These are phyloP conservation scores for Saguinus imperator DNA, from an alignment of 2,113 vertebrate genomes.

Conservation along the genomic window DNA sequence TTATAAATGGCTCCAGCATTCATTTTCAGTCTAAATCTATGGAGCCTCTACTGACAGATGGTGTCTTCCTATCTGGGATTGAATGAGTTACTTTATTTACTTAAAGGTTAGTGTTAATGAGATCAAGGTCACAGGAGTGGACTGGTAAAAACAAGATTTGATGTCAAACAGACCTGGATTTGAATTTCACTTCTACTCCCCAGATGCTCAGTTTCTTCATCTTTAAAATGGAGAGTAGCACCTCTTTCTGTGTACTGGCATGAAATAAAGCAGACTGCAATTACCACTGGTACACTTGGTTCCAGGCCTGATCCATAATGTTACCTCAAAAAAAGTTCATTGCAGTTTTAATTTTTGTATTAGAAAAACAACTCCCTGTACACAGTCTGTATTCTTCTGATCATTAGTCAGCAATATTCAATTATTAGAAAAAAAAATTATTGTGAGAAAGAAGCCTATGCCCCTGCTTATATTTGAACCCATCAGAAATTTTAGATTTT, in stretches of 20 bases:
- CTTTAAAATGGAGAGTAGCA: not conserved
- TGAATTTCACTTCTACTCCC: not conserved
- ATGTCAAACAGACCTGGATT: not conserved
- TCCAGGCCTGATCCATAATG: not conserved
- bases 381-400: not conserved
- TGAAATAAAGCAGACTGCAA: not conserved
- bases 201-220: not conserved
- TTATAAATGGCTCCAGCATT: slow-evolving; percentile 28
- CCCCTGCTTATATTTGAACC: not conserved
- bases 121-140: not conserved
- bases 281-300: not conserved
- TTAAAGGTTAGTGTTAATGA: slow-evolving; percentile 36
- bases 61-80: not conserved
- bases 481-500: not conserved
- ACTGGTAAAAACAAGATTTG: slow-evolving; percentile 7
- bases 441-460: not conserved
- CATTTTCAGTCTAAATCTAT: slow-evolving; percentile 12
- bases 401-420: not conserved
- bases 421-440: not conserved
- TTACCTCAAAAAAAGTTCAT: not conserved
- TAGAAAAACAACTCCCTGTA: not conserved
- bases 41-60: not conserved
- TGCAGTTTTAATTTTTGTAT: not conserved
- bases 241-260: not conserved
- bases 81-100: slow-evolving; percentile 14